phyloP scores from a whole-genome alignment of 2,797 vertebrate species.

The Meda fulgida region DNA sequence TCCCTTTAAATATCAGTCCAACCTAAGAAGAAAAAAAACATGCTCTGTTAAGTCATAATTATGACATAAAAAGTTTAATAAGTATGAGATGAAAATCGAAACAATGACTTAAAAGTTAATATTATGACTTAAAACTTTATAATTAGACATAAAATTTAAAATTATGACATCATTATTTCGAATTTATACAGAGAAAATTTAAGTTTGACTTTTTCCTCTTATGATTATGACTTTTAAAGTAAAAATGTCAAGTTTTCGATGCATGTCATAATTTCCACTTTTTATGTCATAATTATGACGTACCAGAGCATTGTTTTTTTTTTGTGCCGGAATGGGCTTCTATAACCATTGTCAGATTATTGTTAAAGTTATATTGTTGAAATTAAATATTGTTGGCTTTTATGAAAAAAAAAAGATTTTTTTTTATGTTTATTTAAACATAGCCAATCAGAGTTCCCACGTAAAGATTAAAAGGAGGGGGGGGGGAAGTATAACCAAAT shows the following conservation, averaged over 20 bases:
- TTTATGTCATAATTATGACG: neutral
- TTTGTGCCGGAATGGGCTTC: neutral
- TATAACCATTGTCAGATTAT: neutral
- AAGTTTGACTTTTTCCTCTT: too few relatives aligned
- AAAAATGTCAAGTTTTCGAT: too few relatives aligned
- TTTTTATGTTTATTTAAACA: neutral
- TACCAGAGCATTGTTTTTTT: neutral
- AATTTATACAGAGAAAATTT: too few relatives aligned
- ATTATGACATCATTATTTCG: neutral
- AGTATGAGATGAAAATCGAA: neutral
- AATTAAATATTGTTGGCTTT: neutral
- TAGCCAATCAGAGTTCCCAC: neutral
- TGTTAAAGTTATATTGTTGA: neutral
- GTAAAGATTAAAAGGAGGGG: too few relatives aligned
- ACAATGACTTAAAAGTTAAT: too few relatives aligned
- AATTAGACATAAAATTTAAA: neutral
- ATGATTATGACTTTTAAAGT: neutral
- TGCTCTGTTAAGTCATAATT: neutral
- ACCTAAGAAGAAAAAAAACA: neutral
- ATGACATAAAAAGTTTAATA: neutral
- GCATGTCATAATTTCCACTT: neutral
- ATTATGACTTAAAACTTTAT: neutral
- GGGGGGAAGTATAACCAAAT: neutral
- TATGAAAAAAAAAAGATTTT: neutral
- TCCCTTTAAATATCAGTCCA: neutral